Percentiles rank a stretch among this genome's conserved stretches.
These are phyloP conservation scores for Philotrypesis tridentata DNA, from an alignment of 1,140 invertebrate genomes.

Conservation along the genomic window DNA sequence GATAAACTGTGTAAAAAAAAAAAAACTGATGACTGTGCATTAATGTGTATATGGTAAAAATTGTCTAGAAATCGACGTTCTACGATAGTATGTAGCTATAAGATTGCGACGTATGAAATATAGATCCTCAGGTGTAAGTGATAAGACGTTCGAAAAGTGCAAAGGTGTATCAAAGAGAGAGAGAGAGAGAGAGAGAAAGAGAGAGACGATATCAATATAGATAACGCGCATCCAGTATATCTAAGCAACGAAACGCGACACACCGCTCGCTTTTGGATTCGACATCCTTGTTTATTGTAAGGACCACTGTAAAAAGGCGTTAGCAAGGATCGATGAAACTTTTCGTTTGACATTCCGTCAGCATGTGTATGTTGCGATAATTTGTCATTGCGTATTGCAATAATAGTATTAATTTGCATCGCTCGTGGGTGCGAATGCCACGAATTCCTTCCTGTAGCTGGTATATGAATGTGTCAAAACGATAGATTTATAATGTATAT, in stretches of 20 bases:
- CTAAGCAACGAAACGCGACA: conserved; percentile 40
- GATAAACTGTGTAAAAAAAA: conserved; percentile 39
- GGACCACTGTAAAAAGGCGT: background rate
- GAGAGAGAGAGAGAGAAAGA: too few relatives aligned
- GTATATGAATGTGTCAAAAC: conserved; percentile 63
- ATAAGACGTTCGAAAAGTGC: conserved; percentile 32
- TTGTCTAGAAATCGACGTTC: conserved; percentile 45
- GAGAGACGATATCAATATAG: background rate
- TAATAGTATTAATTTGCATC: conserved; percentile 42
- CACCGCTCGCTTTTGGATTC: conserved; percentile 7
- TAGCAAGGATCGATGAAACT: background rate
- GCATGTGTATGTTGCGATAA: too few relatives aligned
- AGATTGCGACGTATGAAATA: conserved; percentile 41
- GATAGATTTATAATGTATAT: conserved; percentile 67
- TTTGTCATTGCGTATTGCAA: too few relatives aligned
- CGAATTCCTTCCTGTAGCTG: conserved; percentile 51
- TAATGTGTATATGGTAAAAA: conserved; percentile 50
- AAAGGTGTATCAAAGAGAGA: conserved; percentile 32
- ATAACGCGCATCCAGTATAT: conserved; percentile 9
- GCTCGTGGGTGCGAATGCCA: background rate
- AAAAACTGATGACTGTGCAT: conserved; percentile 50
- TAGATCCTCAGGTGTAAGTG: conserved; percentile 37
- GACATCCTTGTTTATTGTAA: background rate
- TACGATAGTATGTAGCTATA: conserved; percentile 31
- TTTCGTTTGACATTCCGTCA: too few relatives aligned